Conservation (phyloP, 2,113 vertebrate species). For the Litocranius walleri region DNA sequence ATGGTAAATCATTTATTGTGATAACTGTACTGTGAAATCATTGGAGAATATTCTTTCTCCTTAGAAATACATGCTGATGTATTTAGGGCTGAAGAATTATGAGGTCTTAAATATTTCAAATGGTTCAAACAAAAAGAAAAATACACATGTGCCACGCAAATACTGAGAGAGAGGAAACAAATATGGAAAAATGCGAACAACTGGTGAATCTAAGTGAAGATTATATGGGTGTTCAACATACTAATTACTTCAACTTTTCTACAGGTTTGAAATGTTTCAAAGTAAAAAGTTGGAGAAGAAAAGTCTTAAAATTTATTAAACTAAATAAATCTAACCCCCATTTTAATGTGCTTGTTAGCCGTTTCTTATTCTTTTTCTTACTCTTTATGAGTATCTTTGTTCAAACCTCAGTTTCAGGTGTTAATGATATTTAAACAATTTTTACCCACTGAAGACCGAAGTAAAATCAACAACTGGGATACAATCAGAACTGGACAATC, state of each 20-base stretch:
- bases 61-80: not conserved
- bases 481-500: not conserved
- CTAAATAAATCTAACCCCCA: not conserved
- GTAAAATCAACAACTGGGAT: not conserved
- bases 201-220: not conserved
- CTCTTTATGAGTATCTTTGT: not conserved
- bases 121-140: not conserved
- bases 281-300: not conserved
- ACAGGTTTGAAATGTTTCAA: not conserved
- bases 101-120: not conserved
- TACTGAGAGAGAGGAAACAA: not conserved
- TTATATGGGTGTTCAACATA: not conserved
- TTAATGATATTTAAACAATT: not conserved
- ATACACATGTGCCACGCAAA: not conserved
- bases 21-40: not conserved
- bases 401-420: conserved; percentile 5
- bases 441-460: not conserved
- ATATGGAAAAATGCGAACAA: not conserved
- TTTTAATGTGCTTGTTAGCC: not conserved
- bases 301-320: not conserved
- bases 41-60: not conserved
- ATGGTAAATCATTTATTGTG: not conserved
- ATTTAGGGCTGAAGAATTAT: not conserved
- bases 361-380: conserved; percentile 2
- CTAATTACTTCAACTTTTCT: conserved; percentile 2